A percentile compares a stretch with the other conserved stretches of the same genome.
Evolutionary conservation across 2,113 vertebrate species (phyloP).

Genomic region (Prinia subflava): DNA sequence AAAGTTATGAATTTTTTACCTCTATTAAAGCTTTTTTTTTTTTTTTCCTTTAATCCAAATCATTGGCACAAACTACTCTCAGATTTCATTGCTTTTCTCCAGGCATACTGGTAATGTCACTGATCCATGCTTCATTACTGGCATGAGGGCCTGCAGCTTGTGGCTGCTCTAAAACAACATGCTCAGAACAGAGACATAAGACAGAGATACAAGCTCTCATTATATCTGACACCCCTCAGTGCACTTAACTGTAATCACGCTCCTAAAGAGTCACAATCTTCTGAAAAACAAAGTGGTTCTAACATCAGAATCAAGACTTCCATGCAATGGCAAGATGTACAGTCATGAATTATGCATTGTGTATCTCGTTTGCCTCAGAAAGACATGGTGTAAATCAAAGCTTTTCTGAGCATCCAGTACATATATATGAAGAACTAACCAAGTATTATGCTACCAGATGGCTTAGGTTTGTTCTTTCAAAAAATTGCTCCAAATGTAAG

Average conservation of each 20-base stretch:
- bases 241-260: neutral
- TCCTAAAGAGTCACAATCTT: neutral
- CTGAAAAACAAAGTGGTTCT: neutral
- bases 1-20: neutral
- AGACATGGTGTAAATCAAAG: conserved; percentile 4
- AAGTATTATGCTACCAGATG: conserved; percentile 33
- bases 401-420: neutral
- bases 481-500: neutral
- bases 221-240: neutral
- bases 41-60: neutral
- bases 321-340: neutral
- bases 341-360: conserved; percentile 20
- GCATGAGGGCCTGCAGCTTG: neutral
- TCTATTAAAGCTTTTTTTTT: neutral
- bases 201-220: neutral
- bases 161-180: neutral
- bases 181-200: neutral
- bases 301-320: neutral
- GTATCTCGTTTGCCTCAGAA: conserved; percentile 34
- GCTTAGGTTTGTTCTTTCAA: neutral
- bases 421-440: neutral
- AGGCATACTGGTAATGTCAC: neutral
- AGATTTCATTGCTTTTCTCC: neutral
- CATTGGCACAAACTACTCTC: neutral
- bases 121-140: neutral